Percentiles rank a stretch among this genome's conserved stretches.
Conservation (phyloP, 2,113 vertebrate genomes). For the Oryzias curvinotus region DNA sequence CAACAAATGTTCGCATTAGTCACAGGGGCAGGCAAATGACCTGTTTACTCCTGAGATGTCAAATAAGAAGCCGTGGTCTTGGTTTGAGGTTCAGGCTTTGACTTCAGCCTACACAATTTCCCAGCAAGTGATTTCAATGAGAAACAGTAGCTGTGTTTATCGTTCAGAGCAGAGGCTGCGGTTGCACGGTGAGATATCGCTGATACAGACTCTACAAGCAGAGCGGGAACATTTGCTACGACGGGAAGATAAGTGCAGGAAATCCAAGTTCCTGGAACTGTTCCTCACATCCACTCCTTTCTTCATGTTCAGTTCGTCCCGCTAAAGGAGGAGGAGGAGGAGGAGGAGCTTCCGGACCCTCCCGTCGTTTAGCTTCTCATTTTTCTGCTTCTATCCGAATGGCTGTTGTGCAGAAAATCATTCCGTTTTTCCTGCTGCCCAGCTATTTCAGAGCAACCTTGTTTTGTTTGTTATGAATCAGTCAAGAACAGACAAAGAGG, state of each 20-base stretch:
- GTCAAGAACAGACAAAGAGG: too few relatives aligned
- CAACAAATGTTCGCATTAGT: slow-evolving; percentile 40
- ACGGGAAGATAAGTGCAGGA: neutral
- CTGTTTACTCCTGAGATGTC: slow-evolving; percentile 47
- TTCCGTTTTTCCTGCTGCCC: too few relatives aligned
- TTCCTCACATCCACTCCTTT: neutral
- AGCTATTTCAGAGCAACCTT: too few relatives aligned
- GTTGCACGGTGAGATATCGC: slow-evolving; percentile 4
- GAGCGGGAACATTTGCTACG: neutral
- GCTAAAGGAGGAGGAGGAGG: too few relatives aligned
- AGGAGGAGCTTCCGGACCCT: too few relatives aligned
- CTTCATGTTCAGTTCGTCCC: too few relatives aligned
- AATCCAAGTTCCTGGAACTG: slow-evolving; percentile 24
- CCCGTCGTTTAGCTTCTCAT: too few relatives aligned
- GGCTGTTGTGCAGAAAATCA: too few relatives aligned
- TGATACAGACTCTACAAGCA: neutral
- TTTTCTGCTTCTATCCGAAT: too few relatives aligned
- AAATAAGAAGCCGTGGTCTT: slow-evolving; percentile 54
- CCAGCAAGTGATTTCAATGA: slow-evolving; percentile 69
- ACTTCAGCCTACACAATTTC: slow-evolving; percentile 55
- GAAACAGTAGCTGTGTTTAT: slow-evolving; percentile 51
- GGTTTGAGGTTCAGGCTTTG: slow-evolving; percentile 56
- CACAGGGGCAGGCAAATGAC: slow-evolving; percentile 58
- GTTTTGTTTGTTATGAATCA: too few relatives aligned
- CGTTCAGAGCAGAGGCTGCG: slow-evolving; percentile 10